Evolutionary conservation across 64 coral and sea anemone species (phyloP), one percentile per base, ranked within the genome.

Genomic region (Montipora efflorescens): DNA sequence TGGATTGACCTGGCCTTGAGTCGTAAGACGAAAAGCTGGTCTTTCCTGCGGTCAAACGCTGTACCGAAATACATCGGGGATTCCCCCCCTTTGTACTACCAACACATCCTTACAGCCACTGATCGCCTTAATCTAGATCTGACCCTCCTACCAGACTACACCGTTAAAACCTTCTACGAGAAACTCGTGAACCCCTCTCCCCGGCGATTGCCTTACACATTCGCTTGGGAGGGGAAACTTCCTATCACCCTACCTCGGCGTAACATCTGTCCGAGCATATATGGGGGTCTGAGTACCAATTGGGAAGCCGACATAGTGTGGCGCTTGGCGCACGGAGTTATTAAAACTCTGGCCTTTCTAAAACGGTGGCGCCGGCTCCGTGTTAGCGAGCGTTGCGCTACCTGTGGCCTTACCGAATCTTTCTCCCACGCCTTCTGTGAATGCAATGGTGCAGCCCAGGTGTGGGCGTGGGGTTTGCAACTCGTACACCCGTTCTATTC

Each of bases 81-180:
- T 44, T 43, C 5, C 5, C 73, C 21, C 1, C 23, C 73, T 0
- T 45, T 45, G 36, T 44, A 45, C 45, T 75, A 45, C 73, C 21
- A 3, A 7, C 21, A 43, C 25, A 5, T 75, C 5, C 7, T 75
- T 3, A 8, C 25, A 13, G 73, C 73, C 5, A 5, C 45, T 6
- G 11, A 75, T 7, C 25, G 9, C 23, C 1, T 45, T 9, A 28
- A 75, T 46, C 23, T 75, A 6, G 20, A 28, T 28, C 73, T 47
- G 4, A 75, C 28, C 21, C 3, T 2, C 28, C 28, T 28, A 28
- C 28, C 28, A 28, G 28, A 28, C 28, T 28, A 28, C 28, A 28
- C 28, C 28, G 36, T 75, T 8, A 75, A 75, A 75, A 43, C 73
- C 73, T 75, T 75, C 73, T 75, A 75, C 36, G 73, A 44, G 73